Evolutionary conservation across 2,888 invertebrate species (phyloP), one percentile per base, ranked within the genome.

Genomic region (Mythimna impura): DNA sequence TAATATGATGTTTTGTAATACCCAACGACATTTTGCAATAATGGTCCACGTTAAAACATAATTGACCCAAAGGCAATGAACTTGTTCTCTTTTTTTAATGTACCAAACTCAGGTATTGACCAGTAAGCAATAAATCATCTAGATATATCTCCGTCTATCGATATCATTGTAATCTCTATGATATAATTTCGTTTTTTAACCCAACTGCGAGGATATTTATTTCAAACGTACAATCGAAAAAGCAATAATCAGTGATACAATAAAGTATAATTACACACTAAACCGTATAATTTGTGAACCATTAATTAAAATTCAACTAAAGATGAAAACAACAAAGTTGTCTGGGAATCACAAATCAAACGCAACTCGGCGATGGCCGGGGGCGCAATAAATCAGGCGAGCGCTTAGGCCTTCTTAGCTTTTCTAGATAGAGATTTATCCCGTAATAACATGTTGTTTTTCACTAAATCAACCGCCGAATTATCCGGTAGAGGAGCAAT

Each of bases 361-460:
- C 81, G 90, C 90, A 92, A 93, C 91, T 92, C 92, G 93, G 91
- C 92, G 93, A 93, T 93, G 89, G 94, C 94, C 91, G 87, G 86
- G 84, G 93, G 93, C 90, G 87, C 89, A 87, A 93, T 96, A 96
- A 96, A 96, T 96, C 96, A 94, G 92, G 76, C 89, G 90, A 91
- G 93, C 93, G 94, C 95, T 96, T 96, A 96, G 95, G 94, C 94
- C 95, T 95, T 94, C 95, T 96, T 95, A 96, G 95, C 95, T 95
- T 96, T 96, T 95, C 96, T 96, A 96, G 96, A 96, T 96, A 96
- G 94, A 96, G 96, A 96, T 96, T 96, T 96, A 96, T 96, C 95
- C 95, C 92, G 90, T 96, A 96, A 96, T 96, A 96, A 95, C 95
- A 96, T 89, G 95, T 95, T 96, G 94, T 92, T 94, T 96, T 96